Evolutionary conservation across 2,113 vertebrate genomes (phyloP), one percentile per base, ranked within the genome.

Genomic region (Calyptomena viridis): DNA sequence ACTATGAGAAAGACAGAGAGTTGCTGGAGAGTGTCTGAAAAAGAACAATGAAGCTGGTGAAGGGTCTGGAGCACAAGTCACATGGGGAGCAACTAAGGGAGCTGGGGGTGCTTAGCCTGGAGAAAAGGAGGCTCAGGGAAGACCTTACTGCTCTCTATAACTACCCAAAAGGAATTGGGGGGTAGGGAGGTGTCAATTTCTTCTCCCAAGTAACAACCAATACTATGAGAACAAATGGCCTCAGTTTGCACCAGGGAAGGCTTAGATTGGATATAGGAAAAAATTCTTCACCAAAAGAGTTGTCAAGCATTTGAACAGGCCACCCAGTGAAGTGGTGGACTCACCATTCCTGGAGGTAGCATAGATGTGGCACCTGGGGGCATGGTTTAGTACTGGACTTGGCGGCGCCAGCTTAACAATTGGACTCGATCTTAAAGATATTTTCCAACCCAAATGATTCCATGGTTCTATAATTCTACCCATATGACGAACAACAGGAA

Each of bases 141-240:
- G 12, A 64, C 28, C 8, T 39, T 12, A 33, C 5, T 2, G 1
- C 9, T 23, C 49, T 64, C 33, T 21, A 33, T 30, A 58, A 14
- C 33, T 35, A 2, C 33, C 22, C 35, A 31, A 58, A 42, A 59
- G 52, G 25, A 30, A 28, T 18, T 1, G 64, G 23, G 23, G 23
- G 22, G 0, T 1, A 64, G 6, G 12, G 12, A 17, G 28, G 12
- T 1, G 23, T 11, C 0, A 1, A 23, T 33, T 23, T 47, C 19
- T 47, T 74, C 5, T 64, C 18, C 11, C 30, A 47, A 18, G 9
- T 39, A 56, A 47, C 23, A 23, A 39, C 12, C 1, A 5, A 71
- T 7, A 52, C 19, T 19, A 47, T 5, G 2, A 56, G 82, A 56
- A 24, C n/a, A 64, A 56, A 66, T 4, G 5, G 10, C n/a, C 23